Percentiles rank a stretch among this genome's conserved stretches.
Conservation (phyloP, 2,113 vertebrate genomes). For the Benthochromis sp. region DNA sequence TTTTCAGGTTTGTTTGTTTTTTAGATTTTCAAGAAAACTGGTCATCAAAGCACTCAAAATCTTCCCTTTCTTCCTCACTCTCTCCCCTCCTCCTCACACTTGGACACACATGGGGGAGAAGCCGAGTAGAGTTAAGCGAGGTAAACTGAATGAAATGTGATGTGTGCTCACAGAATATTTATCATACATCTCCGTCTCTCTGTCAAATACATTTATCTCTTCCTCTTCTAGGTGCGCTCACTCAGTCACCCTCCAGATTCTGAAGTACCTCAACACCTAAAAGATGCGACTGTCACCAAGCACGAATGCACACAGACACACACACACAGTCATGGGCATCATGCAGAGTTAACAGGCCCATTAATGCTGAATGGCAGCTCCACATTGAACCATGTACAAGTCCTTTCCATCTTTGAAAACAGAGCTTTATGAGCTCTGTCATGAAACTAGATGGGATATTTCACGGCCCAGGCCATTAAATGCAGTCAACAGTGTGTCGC, state of each 20-base stretch:
- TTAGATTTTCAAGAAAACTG: neutral
- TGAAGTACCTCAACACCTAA: neutral
- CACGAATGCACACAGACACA: neutral
- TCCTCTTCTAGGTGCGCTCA: neutral
- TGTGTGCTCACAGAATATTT: neutral
- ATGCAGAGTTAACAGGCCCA: neutral
- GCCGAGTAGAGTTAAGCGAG: neutral
- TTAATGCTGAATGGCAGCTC: neutral
- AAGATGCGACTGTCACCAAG: neutral
- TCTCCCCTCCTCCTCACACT: neutral
- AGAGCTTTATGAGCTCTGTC: neutral
- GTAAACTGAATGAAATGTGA: neutral
- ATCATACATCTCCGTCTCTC: neutral
- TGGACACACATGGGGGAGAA: neutral
- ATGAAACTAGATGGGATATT: neutral
- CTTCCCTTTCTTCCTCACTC: neutral
- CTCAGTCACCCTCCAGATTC: neutral
- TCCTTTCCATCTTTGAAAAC: neutral
- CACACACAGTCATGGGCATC: neutral
- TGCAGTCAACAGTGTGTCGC: neutral
- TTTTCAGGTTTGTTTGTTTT: rapidly evolving
- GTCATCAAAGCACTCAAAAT: neutral
- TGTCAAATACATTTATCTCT: neutral
- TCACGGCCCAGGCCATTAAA: neutral
- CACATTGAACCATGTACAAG: neutral